phyloP scores from a whole-genome alignment of 2,113 vertebrate species.

The Dipodomys stephensi region DNA sequence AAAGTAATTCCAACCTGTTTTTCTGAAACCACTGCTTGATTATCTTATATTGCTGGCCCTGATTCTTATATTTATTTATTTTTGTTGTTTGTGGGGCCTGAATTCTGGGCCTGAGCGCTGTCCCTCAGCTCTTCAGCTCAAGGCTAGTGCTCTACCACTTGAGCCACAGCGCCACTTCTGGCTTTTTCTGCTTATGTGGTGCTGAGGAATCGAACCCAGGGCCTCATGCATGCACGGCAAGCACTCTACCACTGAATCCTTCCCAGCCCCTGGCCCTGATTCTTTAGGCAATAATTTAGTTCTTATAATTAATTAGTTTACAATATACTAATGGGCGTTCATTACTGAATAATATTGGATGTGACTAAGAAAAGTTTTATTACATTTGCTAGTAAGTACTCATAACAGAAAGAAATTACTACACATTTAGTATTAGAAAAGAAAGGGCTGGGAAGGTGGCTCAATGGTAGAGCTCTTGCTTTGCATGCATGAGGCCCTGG shows the following conservation, averaged over 20 bases:
- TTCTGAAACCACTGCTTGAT: conserved; percentile 26
- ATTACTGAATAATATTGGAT: conserved; percentile 16
- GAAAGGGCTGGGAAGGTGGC: neutral
- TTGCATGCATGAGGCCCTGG: too few relatives aligned
- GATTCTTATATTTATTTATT: too few relatives aligned
- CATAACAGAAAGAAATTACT: neutral
- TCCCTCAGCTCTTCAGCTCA: too few relatives aligned
- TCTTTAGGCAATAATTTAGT: conserved; percentile 32
- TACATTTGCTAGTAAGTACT: neutral
- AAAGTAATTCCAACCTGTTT: conserved; percentile 17
- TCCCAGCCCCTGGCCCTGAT: neutral
- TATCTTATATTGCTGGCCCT: neutral
- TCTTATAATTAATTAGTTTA: conserved; percentile 21
- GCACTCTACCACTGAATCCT: too few relatives aligned
- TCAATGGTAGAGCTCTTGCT: too few relatives aligned
- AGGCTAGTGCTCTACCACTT: too few relatives aligned
- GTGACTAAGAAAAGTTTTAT: neutral
- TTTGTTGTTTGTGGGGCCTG: too few relatives aligned
- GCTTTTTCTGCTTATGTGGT: too few relatives aligned
- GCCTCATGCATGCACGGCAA: too few relatives aligned
- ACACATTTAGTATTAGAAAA: neutral
- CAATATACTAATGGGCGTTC: conserved; percentile 3
- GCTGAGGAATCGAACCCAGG: too few relatives aligned
- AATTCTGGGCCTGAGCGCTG: too few relatives aligned
- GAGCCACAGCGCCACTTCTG: too few relatives aligned